phyloP scores from a whole-genome alignment of 2,797 vertebrate genomes.

The Lepilemur ruficaudatus region DNA sequence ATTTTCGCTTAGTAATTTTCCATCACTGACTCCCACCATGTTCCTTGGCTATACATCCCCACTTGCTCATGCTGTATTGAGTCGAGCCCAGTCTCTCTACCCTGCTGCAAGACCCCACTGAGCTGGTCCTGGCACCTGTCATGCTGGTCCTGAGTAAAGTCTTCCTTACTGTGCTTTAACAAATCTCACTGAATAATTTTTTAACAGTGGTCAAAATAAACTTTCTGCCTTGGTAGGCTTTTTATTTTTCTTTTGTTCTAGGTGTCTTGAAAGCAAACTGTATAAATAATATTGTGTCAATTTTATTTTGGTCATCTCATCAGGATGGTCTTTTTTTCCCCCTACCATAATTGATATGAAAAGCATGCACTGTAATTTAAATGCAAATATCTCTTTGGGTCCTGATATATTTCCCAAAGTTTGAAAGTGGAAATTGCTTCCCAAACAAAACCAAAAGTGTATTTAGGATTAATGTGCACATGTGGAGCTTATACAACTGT shows the following conservation, averaged over 20 bases:
- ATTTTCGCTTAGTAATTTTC: background rate
- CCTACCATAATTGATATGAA: conserved; percentile 42
- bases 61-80: background rate
- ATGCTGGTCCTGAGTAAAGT: background rate
- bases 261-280: conserved; percentile 6
- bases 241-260: background rate
- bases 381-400: conserved; percentile 68
- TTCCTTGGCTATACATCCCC: background rate
- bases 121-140: no score
- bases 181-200: background rate
- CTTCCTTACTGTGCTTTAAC: background rate
- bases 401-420: conserved; percentile 46
- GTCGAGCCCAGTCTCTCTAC: no score
- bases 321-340: background rate
- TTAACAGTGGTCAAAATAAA: background rate
- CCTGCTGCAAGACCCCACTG: background rate
- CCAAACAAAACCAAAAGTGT: conserved; percentile 53
- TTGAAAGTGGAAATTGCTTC: conserved; percentile 64
- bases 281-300: conserved; percentile 15
- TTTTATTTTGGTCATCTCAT: conserved; percentile 60
- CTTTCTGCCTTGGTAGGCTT: background rate
- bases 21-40: background rate
- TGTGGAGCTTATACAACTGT: background rate
- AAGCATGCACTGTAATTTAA: conserved; percentile 67
- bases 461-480: conserved; percentile 58